These are phyloP conservation scores for Vespertilio murinus DNA, from an alignment of 2,797 vertebrate genomes.

Conservation along the genomic window DNA sequence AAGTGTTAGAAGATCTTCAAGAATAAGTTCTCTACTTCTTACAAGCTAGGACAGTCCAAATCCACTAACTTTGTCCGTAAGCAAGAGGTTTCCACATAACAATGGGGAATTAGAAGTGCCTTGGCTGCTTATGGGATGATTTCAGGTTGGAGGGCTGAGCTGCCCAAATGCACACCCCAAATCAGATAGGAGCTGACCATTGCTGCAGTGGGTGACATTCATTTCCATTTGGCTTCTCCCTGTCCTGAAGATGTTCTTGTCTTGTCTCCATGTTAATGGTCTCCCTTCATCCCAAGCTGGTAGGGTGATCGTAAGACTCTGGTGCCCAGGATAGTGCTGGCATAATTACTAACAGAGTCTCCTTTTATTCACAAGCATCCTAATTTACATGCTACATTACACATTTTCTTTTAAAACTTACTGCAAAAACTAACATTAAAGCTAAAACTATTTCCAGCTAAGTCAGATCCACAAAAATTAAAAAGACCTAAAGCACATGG, in stretches of 20 bases:
- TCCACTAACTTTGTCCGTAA: background rate
- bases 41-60: background rate
- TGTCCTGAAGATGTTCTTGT: background rate
- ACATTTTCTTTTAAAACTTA: constrained; percentile 19
- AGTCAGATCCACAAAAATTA: constrained; percentile 3
- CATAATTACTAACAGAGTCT: background rate
- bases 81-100: background rate
- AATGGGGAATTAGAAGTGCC: background rate
- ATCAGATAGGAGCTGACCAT: background rate
- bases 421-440: constrained; percentile 3
- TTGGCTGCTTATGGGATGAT: background rate
- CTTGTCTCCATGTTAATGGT: background rate
- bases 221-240: background rate
- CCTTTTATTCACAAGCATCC: background rate
- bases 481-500: background rate
- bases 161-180: background rate
- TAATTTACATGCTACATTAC: background rate
- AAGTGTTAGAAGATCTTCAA: background rate
- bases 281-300: background rate
- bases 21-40: background rate
- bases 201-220: background rate
- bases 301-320: background rate
- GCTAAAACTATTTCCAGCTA: constrained; percentile 3
- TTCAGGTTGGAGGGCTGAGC: background rate
- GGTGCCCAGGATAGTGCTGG: background rate